phyloP scores from a whole-genome alignment of 2,113 vertebrate genomes.

The Felis chaus region DNA sequence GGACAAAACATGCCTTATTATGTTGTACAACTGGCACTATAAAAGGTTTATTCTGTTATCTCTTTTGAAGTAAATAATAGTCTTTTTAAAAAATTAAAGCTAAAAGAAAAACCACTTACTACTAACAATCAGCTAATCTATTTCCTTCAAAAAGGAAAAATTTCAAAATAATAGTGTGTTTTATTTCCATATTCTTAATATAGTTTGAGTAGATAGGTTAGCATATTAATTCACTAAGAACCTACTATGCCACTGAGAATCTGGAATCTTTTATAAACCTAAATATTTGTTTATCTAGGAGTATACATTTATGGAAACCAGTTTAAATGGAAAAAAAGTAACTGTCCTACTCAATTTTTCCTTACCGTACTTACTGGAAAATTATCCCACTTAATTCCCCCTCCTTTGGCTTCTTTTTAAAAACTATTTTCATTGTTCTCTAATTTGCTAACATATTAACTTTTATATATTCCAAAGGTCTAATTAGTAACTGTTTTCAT shows the following conservation, averaged over 20 bases:
- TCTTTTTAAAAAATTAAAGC: background rate
- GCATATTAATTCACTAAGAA: background rate
- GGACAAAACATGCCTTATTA: background rate
- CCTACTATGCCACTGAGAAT: background rate
- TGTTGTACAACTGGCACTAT: background rate
- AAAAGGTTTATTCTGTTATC: background rate
- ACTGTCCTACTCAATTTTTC: background rate
- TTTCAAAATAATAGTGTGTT: constrained; percentile 5
- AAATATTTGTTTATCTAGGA: background rate
- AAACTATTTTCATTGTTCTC: background rate
- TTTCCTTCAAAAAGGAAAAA: constrained; percentile 1
- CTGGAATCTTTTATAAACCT: background rate
- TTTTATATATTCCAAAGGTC: constrained; percentile 32
- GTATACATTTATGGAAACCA: background rate
- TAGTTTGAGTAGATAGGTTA: background rate
- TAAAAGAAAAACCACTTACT: background rate
- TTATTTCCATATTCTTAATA: background rate
- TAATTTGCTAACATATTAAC: background rate
- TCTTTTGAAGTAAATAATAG: background rate
- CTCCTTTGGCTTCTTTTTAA: background rate
- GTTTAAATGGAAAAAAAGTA: background rate
- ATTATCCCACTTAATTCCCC: background rate
- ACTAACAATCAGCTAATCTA: background rate
- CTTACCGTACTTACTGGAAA: background rate
- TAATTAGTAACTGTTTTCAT: constrained; percentile 27